Percentiles rank a stretch among this genome's conserved stretches.
phyloP scores from a whole-genome alignment of 2,888 invertebrate species.

The Smittia aterrima region DNA sequence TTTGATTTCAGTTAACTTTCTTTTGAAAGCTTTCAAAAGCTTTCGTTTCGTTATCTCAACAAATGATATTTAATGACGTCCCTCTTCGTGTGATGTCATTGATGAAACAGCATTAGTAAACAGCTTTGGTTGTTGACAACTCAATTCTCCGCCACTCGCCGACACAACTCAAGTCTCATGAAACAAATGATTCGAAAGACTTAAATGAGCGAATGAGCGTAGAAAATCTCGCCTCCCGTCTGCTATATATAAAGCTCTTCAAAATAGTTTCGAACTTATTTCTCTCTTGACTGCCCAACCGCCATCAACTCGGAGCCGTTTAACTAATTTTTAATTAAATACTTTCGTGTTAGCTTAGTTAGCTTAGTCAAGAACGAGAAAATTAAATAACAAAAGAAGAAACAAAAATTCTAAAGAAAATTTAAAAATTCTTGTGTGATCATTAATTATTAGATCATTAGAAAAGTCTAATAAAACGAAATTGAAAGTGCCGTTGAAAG shows the following conservation, averaged over 20 bases:
- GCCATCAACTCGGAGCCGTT: neutral
- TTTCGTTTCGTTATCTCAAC: no score
- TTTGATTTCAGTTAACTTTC: neutral
- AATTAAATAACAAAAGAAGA: no score
- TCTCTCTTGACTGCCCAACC: constrained; percentile 39
- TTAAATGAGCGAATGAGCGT: constrained; percentile 3
- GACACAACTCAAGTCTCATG: neutral
- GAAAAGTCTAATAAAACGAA: neutral
- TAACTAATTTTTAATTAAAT: neutral
- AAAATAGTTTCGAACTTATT: constrained; percentile 26
- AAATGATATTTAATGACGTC: no score
- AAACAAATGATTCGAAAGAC: neutral
- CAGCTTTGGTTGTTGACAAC: no score
- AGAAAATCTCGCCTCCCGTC: neutral
- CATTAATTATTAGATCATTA: no score
- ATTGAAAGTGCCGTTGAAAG: neutral
- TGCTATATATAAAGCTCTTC: constrained; percentile 37
- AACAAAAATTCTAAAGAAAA: neutral
- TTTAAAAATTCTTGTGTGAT: neutral
- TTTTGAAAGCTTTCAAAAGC: neutral
- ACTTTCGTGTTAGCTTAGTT: neutral
- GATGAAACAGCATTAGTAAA: no score
- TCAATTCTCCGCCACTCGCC: neutral
- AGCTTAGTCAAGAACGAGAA: no score
- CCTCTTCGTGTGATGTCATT: no score